Conservation (phyloP, 2,113 vertebrate genomes). For the Alosa alosa region DNA sequence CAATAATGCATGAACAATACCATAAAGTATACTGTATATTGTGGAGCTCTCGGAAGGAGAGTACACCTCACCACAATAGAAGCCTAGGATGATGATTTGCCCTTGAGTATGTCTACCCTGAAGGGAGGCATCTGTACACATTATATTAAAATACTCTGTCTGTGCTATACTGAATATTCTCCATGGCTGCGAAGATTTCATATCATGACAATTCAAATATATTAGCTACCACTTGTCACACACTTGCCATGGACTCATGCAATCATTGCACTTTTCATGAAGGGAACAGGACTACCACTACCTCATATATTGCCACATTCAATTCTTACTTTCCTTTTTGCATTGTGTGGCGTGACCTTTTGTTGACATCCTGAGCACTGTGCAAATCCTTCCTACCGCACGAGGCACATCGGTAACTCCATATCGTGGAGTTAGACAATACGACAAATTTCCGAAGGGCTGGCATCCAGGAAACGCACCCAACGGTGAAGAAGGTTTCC, state of each 20-base stretch:
- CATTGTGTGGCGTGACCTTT: background rate
- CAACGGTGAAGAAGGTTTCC: constrained; percentile 1
- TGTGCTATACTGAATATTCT: background rate
- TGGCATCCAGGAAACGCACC: background rate
- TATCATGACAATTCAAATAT: background rate
- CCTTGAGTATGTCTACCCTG: background rate
- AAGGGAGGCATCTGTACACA: background rate
- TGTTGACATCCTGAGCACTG: background rate
- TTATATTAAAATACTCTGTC: background rate
- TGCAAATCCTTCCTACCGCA: background rate
- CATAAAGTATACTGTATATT: background rate
- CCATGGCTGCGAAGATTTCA: background rate
- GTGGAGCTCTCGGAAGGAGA: background rate
- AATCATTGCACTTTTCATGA: background rate
- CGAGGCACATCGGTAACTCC: background rate
- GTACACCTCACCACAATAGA: background rate
- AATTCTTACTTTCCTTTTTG: background rate
- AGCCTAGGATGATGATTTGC: background rate
- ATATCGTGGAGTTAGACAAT: background rate
- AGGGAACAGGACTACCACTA: background rate
- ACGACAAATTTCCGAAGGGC: constrained; percentile 9
- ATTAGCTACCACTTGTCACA: background rate
- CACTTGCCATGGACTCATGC: background rate
- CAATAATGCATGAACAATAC: background rate
- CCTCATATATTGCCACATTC: background rate